Evolutionary conservation across 2,888 invertebrate genomes (phyloP).

Genomic region (Scaptomyza flava): DNA sequence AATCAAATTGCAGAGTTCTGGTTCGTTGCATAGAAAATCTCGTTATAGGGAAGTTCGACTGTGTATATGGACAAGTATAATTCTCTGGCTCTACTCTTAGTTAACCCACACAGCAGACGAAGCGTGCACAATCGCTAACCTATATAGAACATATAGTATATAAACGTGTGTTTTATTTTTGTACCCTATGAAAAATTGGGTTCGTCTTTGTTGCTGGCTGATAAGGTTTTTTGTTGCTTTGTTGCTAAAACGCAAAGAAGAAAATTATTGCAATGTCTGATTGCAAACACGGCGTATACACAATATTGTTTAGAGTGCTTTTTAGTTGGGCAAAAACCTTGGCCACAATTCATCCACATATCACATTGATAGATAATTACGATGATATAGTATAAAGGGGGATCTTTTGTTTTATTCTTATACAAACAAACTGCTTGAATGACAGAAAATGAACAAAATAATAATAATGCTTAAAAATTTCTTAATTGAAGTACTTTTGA

Average conservation of each 20-base stretch:
- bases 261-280: slow-evolving; percentile 53
- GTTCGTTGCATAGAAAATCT: too few species aligned
- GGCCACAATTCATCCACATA: slow-evolving; percentile 33
- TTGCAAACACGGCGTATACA: slow-evolving; percentile 1
- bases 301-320: slow-evolving; percentile 36
- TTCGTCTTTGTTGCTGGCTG: slow-evolving; percentile 37
- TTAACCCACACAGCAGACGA: slow-evolving; percentile 12
- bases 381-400: not conserved
- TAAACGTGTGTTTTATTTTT: slow-evolving; percentile 10
- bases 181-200: slow-evolving; percentile 19
- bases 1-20: too few species aligned
- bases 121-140: slow-evolving; percentile 46
- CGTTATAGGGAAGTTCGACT: too few species aligned
- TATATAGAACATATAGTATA: slow-evolving; percentile 10
- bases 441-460: not conserved
- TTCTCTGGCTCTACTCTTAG: not conserved
- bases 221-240: slow-evolving; percentile 46
- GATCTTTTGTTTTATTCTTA: slow-evolving; percentile 8
- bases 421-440: not conserved
- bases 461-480: not conserved
- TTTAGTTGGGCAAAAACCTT: slow-evolving; percentile 40
- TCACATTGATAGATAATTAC: not conserved
- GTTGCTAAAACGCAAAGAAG: slow-evolving; percentile 34
- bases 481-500: not conserved
- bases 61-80: too few species aligned